These are phyloP conservation scores for Lindbergichthys nudifrons DNA, from an alignment of 2,797 vertebrate species.

Conservation along the genomic window DNA sequence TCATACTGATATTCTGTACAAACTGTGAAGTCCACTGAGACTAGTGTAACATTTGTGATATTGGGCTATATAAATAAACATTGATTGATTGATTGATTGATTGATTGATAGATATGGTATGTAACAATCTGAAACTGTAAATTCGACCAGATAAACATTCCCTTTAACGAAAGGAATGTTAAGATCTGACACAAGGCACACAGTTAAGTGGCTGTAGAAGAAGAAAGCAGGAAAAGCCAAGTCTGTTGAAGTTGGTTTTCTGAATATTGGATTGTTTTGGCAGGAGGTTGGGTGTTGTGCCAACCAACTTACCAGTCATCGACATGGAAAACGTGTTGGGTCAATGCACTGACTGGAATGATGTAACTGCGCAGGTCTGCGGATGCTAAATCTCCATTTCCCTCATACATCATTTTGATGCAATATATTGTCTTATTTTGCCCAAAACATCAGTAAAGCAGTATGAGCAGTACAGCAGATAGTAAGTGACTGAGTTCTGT, in stretches of 20 bases:
- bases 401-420: not conserved
- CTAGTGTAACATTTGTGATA: too few species aligned
- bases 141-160: too few species aligned
- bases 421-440: not conserved
- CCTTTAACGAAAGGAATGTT: too few species aligned
- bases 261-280: not conserved
- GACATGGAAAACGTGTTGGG: not conserved
- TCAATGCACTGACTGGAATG: not conserved
- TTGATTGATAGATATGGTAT: too few species aligned
- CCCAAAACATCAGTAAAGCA: not conserved
- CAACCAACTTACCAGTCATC: not conserved
- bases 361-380: not conserved
- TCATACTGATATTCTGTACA: too few species aligned
- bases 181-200: not conserved
- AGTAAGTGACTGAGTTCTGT: not conserved
- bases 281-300: not conserved
- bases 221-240: not conserved
- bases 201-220: not conserved
- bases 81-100: too few species aligned
- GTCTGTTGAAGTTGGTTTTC: not conserved
- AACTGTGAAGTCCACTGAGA: too few species aligned
- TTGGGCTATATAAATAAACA: too few species aligned
- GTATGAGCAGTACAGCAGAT: not conserved
- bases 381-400: not conserved
- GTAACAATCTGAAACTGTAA: too few species aligned